Percentiles rank a stretch among this genome's conserved stretches.
These are phyloP conservation scores for Syngnathus rostellatus DNA, from an alignment of 2,797 vertebrate species.

Conservation along the genomic window DNA sequence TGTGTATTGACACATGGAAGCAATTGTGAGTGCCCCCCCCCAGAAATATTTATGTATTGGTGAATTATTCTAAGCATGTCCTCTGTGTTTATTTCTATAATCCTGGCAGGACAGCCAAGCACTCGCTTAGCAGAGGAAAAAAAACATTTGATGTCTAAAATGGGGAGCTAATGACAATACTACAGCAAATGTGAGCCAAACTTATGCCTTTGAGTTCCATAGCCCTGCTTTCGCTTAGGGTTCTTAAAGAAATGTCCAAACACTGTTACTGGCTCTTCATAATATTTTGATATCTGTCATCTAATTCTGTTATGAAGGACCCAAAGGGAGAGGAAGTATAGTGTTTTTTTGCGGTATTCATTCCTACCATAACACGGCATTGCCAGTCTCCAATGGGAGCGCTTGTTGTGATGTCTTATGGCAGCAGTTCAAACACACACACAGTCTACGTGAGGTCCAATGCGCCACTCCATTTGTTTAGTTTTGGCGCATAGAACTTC, in stretches of 20 bases:
- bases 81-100: conserved; percentile 50
- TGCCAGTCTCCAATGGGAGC: conserved; percentile 40
- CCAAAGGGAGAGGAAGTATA: conserved; percentile 33
- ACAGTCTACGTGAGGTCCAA: conserved; percentile 23
- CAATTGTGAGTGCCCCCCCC: conserved; percentile 37
- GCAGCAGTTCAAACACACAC: conserved; percentile 36
- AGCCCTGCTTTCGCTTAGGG: conserved; percentile 22
- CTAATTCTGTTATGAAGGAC: conserved; percentile 25
- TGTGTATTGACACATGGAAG: conserved; percentile 56
- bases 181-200: conserved; percentile 10
- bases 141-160: not conserved
- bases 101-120: conserved; percentile 23
- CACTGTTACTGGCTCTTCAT: conserved; percentile 40
- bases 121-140: conserved; percentile 8
- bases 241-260: conserved; percentile 32
- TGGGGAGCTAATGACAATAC: conserved; percentile 16
- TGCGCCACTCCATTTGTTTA: conserved; percentile 26
- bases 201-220: conserved; percentile 1
- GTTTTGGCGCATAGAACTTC: not conserved
- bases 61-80: conserved; percentile 62
- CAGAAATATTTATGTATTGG: conserved; percentile 53
- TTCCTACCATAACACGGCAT: conserved; percentile 53
- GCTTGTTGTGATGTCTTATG: conserved; percentile 53
- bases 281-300: conserved; percentile 59
- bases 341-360: conserved; percentile 38